Percentiles rank a stretch among this genome's conserved stretches.
These are phyloP conservation scores for Pelobates fuscus DNA, from an alignment of 2,113 vertebrate species.

Conservation along the genomic window DNA sequence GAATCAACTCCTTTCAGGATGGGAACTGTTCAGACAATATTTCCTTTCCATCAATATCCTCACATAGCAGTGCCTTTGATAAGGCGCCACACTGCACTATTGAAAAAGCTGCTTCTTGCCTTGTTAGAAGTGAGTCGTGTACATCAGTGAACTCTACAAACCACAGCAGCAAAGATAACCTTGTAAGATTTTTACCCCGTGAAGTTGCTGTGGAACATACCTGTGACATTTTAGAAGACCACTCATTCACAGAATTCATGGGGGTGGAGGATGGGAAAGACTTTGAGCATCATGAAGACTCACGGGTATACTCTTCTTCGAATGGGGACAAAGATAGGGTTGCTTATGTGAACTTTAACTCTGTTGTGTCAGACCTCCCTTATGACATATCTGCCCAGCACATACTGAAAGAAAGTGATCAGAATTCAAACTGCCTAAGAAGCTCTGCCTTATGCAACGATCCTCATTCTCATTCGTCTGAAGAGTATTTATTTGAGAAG, in stretches of 20 bases:
- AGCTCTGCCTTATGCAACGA: background rate
- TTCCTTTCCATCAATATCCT: constrained; percentile 47
- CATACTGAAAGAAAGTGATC: constrained; percentile 13
- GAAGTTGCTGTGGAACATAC: constrained; percentile 67
- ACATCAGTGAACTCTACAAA: constrained; percentile 52
- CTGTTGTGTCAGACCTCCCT: background rate
- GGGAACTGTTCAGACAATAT: constrained; percentile 61
- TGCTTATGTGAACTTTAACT: background rate
- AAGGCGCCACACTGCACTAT: constrained; percentile 59
- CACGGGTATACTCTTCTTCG: constrained; percentile 53
- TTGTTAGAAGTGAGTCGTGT: constrained; percentile 54
- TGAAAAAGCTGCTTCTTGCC: constrained; percentile 52
- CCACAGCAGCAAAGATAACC: constrained; percentile 45
- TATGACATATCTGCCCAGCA: background rate
- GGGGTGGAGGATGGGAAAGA: constrained; percentile 82
- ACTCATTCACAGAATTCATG: constrained; percentile 92
- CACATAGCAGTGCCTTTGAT: constrained; percentile 75
- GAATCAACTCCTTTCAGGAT: constrained; percentile 56
- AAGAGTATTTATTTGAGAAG: constrained; percentile 39
- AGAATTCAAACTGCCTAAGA: constrained; percentile 15
- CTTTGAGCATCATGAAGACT: constrained; percentile 66
- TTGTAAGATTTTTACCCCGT: constrained; percentile 54
- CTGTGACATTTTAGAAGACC: constrained; percentile 67
- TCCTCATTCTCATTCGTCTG: constrained; percentile 54
- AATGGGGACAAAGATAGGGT: constrained; percentile 28